Evolutionary conservation across 1,140 invertebrate species (phyloP).

Genomic region (Cydia splendana): DNA sequence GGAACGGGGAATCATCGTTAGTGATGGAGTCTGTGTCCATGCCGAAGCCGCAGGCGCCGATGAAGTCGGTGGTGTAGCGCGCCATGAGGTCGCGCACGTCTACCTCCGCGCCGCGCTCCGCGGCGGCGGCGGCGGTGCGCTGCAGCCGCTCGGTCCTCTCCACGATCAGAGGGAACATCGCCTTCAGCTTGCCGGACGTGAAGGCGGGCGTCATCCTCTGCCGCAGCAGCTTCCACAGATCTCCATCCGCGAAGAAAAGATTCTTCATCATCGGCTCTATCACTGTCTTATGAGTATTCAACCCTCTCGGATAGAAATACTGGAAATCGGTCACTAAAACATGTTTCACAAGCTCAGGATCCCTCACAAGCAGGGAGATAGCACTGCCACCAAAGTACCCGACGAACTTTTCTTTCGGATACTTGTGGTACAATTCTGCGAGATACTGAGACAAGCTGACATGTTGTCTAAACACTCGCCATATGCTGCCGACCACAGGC

Average conservation of each 20-base stretch:
- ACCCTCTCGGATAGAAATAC: constrained; percentile 65
- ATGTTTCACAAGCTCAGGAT: constrained; percentile 80
- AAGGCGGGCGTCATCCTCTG: constrained; percentile 80
- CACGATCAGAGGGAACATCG: constrained; percentile 69
- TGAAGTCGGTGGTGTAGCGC: constrained; percentile 66
- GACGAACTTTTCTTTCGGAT: constrained; percentile 44
- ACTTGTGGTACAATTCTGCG: constrained; percentile 38
- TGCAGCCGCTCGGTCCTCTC: constrained; percentile 51
- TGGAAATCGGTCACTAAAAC: constrained; percentile 81
- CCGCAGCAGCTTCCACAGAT: constrained; percentile 78
- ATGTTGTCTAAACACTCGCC: constrained; percentile 35
- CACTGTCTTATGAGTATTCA: constrained; percentile 45
- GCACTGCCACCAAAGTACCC: constrained; percentile 35
- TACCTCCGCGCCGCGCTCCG: constrained; percentile 42
- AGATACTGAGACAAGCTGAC: constrained; percentile 42
- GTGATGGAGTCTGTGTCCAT: constrained; percentile 49
- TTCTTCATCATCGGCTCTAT: constrained; percentile 50
- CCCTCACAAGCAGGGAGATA: constrained; percentile 74
- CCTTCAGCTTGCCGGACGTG: constrained; percentile 77
- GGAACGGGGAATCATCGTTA: constrained; percentile 45
- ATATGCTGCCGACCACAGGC: constrained; percentile 49
- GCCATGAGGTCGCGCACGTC: constrained; percentile 57
- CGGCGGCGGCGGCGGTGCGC: constrained; percentile 32
- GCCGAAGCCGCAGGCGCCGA: constrained; percentile 59
- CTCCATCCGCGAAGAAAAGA: constrained; percentile 44